A percentile compares a stretch with the other conserved stretches of the same genome.
Conservation (phyloP, 2,113 vertebrate species). For the Bos taurus region ARS-UCD2.0 NC_037342.1:36794001-36794500, state of each 20-base stretch:
- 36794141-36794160: background rate
- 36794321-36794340: fast-evolving
- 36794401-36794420: background rate
- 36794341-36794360: background rate
- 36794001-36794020: background rate
- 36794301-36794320: background rate
- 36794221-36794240: background rate
- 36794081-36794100: background rate
- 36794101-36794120: background rate
- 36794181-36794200: background rate
- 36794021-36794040: background rate
- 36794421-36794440: background rate
- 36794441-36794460: background rate
- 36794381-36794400: background rate
- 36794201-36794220: background rate
- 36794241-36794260: background rate
- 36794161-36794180: background rate
- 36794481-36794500: background rate
- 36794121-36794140: background rate
- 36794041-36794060: background rate
- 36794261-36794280: background rate
- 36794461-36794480: background rate
- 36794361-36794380: background rate
- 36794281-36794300: background rate
- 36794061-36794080: background rate